A percentile compares a stretch with the other conserved stretches of the same genome.
Conservation (phyloP, 2,113 vertebrate species). For the Brachypodius melanocephalos region DNA sequence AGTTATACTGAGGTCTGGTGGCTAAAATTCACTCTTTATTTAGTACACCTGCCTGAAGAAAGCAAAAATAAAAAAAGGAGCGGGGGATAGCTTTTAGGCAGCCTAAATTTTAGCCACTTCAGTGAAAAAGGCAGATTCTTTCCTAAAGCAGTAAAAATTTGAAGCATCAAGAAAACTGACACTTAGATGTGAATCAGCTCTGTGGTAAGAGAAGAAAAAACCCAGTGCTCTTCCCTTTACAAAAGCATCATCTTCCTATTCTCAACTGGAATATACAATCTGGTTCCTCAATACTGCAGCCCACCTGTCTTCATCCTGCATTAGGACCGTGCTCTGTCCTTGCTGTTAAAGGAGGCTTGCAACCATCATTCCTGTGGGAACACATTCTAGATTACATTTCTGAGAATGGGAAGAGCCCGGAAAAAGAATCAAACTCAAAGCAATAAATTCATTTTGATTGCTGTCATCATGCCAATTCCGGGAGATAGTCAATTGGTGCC, state of each 20-base stretch:
- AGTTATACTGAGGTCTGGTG: neutral
- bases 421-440: constrained; percentile 53
- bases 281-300: neutral
- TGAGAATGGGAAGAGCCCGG: constrained; percentile 50
- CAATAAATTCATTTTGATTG: constrained; percentile 61
- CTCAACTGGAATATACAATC: neutral
- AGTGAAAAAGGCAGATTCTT: neutral
- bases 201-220: neutral
- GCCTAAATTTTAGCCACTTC: neutral
- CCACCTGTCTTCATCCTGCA: neutral
- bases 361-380: constrained; percentile 14
- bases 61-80: neutral
- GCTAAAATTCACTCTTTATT: neutral
- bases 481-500: constrained; percentile 50
- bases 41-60: neutral
- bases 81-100: neutral
- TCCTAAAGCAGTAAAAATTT: neutral
- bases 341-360: neutral
- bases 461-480: constrained; percentile 59
- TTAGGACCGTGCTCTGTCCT: neutral
- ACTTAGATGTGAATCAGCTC: neutral
- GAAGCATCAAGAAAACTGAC: neutral
- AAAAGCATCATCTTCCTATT: neutral
- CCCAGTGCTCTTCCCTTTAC: neutral
- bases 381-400: constrained; percentile 41